Base-by-base conservation (phyloP, 2,113 vertebrate species). In the Microtus montanus region DNA sequence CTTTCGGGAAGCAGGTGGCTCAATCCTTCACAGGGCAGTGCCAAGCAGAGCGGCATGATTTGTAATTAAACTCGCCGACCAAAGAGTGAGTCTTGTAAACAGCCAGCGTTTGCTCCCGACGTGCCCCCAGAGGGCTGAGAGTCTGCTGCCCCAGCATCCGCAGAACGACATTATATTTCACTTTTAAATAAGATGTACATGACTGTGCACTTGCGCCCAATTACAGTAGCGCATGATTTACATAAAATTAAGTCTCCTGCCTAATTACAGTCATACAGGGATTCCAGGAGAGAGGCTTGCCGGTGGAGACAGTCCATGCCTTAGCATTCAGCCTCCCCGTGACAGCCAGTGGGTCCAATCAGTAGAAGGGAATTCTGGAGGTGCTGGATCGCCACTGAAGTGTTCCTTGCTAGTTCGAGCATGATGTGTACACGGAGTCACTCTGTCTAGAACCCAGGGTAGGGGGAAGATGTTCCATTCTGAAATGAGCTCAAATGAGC, bases 171-270 rank as follows among this genome's bases (percentile, higher is more conserved):
- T 96, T 93, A 90, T 68, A 89, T 90, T 95, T 96, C 95, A 78
- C 96, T 87, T 96, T 54, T 93, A 91, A 93, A 83, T 92, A 94
- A 94, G 90, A 84, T 41, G 58, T 79, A 97, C 93, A 14, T 83
- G 86, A 85, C 70, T 85, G 70, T 92, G 91, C 89, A 64, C 91
- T 97, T 96, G 93, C 28, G 49, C 87, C 93, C 97, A 92, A 63
- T 68, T 87, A 77, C 12, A 87, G 41, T 75, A 92, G 97, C 85
- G 89, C 85, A 44, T 6, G 85, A 96, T 91, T 97, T 95, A 96
- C 96, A 95, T 91, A 90, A 83, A 84, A 74, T 92, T 96, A 97
- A 93, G 95, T 95, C 89, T 87, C 82, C 80, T 85, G 95, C 92
- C 93, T 95, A 92, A 95, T 96, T 96, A 86, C 75, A 82, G 28